Base-by-base conservation (phyloP, 2,113 vertebrate genomes). In the Chascanopsetta lugubris region DNA sequence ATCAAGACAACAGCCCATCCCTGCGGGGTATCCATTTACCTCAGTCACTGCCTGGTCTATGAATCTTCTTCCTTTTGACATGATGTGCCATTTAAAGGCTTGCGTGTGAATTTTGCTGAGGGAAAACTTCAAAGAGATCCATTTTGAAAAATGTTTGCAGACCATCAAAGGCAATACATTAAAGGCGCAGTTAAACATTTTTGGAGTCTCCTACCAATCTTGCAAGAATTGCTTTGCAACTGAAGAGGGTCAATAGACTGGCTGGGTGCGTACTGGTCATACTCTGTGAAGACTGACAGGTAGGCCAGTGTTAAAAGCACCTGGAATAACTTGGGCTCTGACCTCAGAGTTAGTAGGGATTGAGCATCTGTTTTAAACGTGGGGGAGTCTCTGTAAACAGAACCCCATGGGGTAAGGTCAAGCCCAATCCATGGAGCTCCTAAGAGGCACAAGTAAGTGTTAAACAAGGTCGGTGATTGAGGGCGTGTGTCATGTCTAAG, bases 101-200 rank as follows among this genome's bases (percentile, higher is more conserved):
- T 49, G 34, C 12, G 3, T 77, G 51, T 76, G 46, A 61, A 71
- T 69, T 75, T 82, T 20, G 51, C 47, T 15, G 36, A 26, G 38
- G 30, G 30, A 22, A 57, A 54, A 53, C 64, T 83, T 85, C 63
- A 81, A 82, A 84, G 32, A 7, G 49, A 18, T 21, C 32, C 47
- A 54, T 61, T 72, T 77, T 51, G 42, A 36, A 51, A 63, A 79
- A 80, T 76, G 80, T 83, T 86, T 82, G 66, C 74, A 88, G 80
- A 71, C 72, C 75, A 77, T 82, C 61, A 65, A 73, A 78, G 71
- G 72, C 53, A 62, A 79, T 68, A 61, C 77, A 79, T 77, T 76
- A 56, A 76, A 72, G 66, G 60, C 69, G 48, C 59, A 38, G 63
- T 63, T 69, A 69, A 84, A 79, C 57, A 46, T 40, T 83, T 77